Evolutionary conservation across 2,797 vertebrate genomes (phyloP).

Genomic region (Acanthis flammea): DNA sequence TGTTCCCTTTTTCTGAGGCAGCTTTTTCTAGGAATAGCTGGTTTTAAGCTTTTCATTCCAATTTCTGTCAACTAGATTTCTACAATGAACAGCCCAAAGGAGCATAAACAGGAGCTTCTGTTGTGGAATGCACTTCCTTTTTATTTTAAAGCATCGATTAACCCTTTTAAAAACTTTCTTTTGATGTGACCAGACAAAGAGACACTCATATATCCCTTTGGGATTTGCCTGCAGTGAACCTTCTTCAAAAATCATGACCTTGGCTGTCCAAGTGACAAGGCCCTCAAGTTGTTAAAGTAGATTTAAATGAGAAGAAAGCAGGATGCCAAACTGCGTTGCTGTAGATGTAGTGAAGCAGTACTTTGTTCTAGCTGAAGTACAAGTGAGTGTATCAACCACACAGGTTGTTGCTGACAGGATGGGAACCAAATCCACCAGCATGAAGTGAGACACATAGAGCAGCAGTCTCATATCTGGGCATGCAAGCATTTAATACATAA

Average conservation of each 20-base stretch:
- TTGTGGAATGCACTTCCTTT: constrained; percentile 3
- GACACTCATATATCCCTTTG: neutral
- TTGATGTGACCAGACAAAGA: constrained; percentile 13
- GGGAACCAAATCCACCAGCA: neutral
- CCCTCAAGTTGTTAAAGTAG: neutral
- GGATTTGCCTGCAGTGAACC: constrained; percentile 3
- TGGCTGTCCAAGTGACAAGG: neutral
- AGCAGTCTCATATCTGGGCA: neutral
- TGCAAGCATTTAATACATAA: neutral
- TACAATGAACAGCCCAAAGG: neutral
- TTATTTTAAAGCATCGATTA: neutral
- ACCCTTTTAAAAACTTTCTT: constrained; percentile 33
- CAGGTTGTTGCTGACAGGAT: neutral
- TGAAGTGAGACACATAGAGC: neutral
- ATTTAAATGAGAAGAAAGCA: neutral
- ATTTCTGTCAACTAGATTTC: constrained; percentile 19
- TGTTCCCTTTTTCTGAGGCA: neutral
- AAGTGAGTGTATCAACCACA: neutral
- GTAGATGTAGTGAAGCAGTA: neutral
- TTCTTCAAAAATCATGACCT: constrained; percentile 13
- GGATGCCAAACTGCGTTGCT: neutral
- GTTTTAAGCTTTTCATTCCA: constrained; percentile 23
- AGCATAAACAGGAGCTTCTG: constrained; percentile 33
- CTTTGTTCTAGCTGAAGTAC: neutral
- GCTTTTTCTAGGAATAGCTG: neutral